Percentiles rank a stretch among this genome's conserved stretches.
These are phyloP conservation scores for Digitonthophagus gazella DNA, from an alignment of 2,888 invertebrate genomes.

Conservation along the genomic window DNA sequence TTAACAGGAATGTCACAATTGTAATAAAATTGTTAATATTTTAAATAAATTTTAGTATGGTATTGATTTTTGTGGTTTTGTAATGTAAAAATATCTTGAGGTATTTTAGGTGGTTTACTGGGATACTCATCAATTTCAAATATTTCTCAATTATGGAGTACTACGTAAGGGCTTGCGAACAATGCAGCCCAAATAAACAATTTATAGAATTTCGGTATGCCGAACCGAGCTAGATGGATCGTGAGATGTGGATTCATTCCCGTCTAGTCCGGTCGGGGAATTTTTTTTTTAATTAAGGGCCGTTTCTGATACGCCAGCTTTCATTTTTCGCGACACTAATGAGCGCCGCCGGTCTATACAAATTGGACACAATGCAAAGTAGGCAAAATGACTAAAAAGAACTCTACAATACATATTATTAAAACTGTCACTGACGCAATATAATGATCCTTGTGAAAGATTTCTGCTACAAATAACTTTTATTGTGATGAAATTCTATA, in stretches of 20 bases:
- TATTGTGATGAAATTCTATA: no score
- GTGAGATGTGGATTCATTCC: no score
- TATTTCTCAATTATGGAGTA: constrained; percentile 11
- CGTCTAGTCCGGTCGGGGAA: no score
- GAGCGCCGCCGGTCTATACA: background rate
- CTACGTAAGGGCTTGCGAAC: background rate
- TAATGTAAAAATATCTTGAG: no score
- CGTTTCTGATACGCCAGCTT: background rate
- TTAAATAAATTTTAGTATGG: background rate
- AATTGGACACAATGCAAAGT: background rate
- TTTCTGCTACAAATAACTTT: no score
- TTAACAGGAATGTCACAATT: constrained; percentile 12
- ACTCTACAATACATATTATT: background rate
- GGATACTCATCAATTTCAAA: constrained; percentile 4
- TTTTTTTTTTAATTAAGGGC: background rate
- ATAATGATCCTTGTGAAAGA: no score
- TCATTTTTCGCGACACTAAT: background rate
- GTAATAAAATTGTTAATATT: background rate
- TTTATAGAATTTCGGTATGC: constrained; percentile 8
- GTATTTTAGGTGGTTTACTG: no score
- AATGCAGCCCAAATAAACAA: constrained; percentile 1
- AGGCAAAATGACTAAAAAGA: no score
- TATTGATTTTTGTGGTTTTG: no score
- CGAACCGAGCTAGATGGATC: no score
- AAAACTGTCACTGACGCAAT: no score